Evolutionary conservation across 1,140 invertebrate species (phyloP).

Genomic region (Procambarus clarkii): DNA sequence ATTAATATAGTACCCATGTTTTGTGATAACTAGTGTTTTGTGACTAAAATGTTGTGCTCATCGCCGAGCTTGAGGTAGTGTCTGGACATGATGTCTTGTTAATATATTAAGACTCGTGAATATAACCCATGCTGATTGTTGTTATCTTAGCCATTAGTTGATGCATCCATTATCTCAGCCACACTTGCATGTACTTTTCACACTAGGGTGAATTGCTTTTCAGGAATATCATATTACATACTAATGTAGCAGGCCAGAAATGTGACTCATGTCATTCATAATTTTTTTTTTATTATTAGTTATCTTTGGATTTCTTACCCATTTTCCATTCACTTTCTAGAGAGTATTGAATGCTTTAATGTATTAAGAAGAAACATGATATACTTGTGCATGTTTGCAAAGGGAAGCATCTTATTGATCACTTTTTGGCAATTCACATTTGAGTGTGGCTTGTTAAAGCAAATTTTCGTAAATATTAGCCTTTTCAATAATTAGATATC

Average conservation of each 20-base stretch:
- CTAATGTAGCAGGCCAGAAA: background rate
- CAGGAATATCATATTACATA: background rate
- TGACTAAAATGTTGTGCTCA: background rate
- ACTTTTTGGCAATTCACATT: too few species aligned
- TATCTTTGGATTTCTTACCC: too few species aligned
- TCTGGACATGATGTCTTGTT: slow-evolving; percentile 55
- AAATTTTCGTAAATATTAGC: too few species aligned
- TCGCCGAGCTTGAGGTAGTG: slow-evolving; percentile 54
- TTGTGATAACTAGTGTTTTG: background rate
- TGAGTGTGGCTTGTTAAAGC: too few species aligned
- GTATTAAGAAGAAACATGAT: too few species aligned
- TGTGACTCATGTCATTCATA: background rate
- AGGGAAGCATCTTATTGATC: too few species aligned
- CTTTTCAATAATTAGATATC: too few species aligned
- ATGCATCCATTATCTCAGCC: slow-evolving; percentile 28
- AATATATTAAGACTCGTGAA: background rate
- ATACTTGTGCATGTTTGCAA: too few species aligned
- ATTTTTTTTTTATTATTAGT: too few species aligned
- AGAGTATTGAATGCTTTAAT: too few species aligned
- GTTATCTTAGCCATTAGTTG: background rate
- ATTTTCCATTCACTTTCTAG: too few species aligned
- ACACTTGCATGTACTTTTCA: slow-evolving; percentile 22
- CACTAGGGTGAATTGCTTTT: background rate
- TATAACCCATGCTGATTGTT: background rate
- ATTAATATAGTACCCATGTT: background rate